Conservation (phyloP, 2,797 vertebrate species). For the Chaetodon trifasciatus region DNA sequence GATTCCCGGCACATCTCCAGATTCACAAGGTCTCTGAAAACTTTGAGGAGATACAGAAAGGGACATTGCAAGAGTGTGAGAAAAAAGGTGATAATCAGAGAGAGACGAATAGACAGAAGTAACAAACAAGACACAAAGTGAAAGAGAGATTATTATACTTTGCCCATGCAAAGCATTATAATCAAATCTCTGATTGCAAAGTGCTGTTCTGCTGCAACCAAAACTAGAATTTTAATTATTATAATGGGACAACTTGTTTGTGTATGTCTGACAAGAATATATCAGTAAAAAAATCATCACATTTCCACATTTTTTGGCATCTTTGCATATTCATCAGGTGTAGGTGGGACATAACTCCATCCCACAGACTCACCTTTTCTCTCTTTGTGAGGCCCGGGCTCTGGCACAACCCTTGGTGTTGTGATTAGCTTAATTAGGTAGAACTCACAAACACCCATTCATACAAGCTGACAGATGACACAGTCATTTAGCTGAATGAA, state of each 20-base stretch:
- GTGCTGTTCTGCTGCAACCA: neutral
- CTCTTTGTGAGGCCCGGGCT: constrained; percentile 57
- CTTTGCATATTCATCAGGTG: constrained; percentile 16
- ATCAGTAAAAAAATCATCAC: neutral
- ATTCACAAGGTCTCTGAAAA: constrained; percentile 47
- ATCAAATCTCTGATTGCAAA: neutral
- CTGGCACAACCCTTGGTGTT: constrained; percentile 69
- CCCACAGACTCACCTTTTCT: constrained; percentile 39
- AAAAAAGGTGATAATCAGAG: constrained; percentile 20
- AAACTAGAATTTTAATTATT: neutral
- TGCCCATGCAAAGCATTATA: neutral
- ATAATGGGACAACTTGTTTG: neutral
- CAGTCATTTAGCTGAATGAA: constrained; percentile 74
- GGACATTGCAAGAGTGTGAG: constrained; percentile 11
- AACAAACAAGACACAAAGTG: neutral
- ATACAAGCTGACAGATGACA: constrained; percentile 79
- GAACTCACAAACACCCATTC: constrained; percentile 79
- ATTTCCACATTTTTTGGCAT: neutral
- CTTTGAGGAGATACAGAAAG: constrained; percentile 23
- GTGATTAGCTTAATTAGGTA: constrained; percentile 81
- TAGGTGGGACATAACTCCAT: constrained; percentile 9
- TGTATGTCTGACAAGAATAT: neutral
- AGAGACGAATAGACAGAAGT: neutral
- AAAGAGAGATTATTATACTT: constrained; percentile 4
- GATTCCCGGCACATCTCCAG: constrained; percentile 54